These are phyloP conservation scores for Macaria liturata DNA, from an alignment of 2,888 invertebrate genomes.

Conservation along the genomic window DNA sequence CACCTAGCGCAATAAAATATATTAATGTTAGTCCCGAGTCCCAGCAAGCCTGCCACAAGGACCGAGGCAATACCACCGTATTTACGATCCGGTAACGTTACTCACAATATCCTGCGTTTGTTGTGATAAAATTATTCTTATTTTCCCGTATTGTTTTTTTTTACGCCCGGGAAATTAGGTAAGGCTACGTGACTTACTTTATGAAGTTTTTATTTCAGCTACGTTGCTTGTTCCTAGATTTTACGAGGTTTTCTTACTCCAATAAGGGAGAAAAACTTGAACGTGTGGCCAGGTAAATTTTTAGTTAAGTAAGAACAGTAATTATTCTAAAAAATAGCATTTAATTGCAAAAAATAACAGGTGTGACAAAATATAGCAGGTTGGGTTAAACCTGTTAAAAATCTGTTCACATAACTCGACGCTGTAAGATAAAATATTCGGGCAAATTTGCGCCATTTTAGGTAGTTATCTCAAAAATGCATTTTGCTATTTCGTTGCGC, in stretches of 20 bases:
- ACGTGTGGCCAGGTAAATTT: no score
- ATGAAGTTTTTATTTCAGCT: constrained; percentile 19
- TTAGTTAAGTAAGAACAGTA: no score
- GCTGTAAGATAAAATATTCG: constrained; percentile 26
- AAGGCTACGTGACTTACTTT: constrained; percentile 19
- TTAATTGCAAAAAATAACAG: no score
- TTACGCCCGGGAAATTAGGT: constrained; percentile 26
- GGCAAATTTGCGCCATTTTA: constrained; percentile 18
- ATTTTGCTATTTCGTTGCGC: constrained; percentile 26
- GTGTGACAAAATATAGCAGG: no score
- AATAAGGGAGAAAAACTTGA: neutral
- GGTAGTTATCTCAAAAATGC: constrained; percentile 28
- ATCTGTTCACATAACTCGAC: constrained; percentile 23
- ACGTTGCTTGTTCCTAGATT: neutral
- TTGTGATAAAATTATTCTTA: constrained; percentile 31
- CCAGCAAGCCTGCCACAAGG: constrained; percentile 38
- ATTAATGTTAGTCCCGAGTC: constrained; percentile 56
- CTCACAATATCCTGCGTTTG: constrained; percentile 27
- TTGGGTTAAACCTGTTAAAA: constrained; percentile 12
- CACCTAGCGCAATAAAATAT: constrained; percentile 59
- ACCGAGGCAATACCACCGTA: constrained; percentile 21
- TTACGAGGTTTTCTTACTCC: neutral
- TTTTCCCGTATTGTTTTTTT: constrained; percentile 26
- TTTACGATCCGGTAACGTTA: constrained; percentile 33
- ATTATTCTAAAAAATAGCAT: no score